These are phyloP conservation scores for Hecatera dysodea DNA, from an alignment of 2,888 invertebrate species.

Conservation along the genomic window DNA sequence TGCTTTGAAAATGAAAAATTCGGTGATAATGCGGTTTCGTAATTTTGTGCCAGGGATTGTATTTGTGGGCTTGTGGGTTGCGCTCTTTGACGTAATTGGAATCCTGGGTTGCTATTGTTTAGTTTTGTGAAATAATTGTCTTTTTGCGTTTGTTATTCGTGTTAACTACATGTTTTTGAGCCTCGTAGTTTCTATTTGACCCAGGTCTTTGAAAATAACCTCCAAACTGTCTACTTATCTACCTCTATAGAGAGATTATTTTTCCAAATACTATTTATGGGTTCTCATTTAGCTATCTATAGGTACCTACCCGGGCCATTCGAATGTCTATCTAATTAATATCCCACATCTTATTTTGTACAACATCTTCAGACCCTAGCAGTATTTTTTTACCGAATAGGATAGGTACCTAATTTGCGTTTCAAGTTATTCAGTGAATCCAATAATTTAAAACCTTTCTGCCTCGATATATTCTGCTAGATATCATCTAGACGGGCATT, in stretches of 20 bases:
- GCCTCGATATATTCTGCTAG: constrained; percentile 10
- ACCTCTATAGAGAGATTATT: background rate
- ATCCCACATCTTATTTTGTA: background rate
- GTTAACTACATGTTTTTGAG: background rate
- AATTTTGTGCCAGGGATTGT: constrained; percentile 56
- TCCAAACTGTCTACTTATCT: background rate
- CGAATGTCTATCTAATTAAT: background rate
- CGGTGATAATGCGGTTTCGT: constrained; percentile 67
- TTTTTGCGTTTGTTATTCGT: background rate
- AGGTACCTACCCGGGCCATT: background rate
- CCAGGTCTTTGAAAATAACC: background rate
- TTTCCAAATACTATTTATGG: background rate
- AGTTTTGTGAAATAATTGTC: constrained; percentile 5
- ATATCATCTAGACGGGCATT: constrained; percentile 34
- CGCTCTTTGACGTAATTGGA: constrained; percentile 47
- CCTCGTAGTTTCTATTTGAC: background rate
- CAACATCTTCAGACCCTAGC: background rate
- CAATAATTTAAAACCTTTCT: constrained; percentile 20
- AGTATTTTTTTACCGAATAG: background rate
- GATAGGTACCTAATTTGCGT: background rate
- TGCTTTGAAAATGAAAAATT: constrained; percentile 76
- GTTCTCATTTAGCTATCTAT: background rate
- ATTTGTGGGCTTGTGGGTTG: constrained; percentile 16
- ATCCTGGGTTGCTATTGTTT: constrained; percentile 29
- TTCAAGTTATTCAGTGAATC: constrained; percentile 18